Conservation (phyloP, 2,888 invertebrate species). For the Trichacis sp. region DNA sequence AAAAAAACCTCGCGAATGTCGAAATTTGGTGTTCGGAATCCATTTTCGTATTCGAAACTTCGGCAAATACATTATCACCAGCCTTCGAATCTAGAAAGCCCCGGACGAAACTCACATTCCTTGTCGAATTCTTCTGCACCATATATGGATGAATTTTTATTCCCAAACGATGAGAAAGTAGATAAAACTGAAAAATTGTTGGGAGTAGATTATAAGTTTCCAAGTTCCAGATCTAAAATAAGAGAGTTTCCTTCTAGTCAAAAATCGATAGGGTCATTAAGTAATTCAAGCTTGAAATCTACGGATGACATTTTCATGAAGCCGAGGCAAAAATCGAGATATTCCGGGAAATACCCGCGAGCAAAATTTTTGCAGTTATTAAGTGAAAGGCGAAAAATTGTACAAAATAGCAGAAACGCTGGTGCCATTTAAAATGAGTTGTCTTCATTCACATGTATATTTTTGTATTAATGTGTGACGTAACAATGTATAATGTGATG, state of each 20-base stretch:
- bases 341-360: conserved; percentile 55
- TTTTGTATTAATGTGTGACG: conserved; percentile 3
- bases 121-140: not conserved
- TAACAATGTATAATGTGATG: no score
- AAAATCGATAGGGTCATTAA: not conserved
- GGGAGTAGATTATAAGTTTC: not conserved
- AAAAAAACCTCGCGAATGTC: not conserved
- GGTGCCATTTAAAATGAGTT: conserved; percentile 32
- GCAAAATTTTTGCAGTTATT: conserved; percentile 57
- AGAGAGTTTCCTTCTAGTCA: not conserved
- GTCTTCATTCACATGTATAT: not conserved
- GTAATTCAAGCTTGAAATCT: conserved; percentile 43
- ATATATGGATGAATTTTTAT: not conserved
- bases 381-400: conserved; percentile 55
- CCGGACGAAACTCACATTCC: conserved; percentile 5
- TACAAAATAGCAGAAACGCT: conserved; percentile 52
- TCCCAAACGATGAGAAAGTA: not conserved
- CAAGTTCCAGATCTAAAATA: not conserved
- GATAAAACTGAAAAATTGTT: not conserved
- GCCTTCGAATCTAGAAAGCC: not conserved
- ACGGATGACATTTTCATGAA: conserved; percentile 37
- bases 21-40: conserved; percentile 12
- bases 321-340: conserved; percentile 49
- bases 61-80: conserved; percentile 7
- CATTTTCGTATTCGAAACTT: conserved; percentile 23